These are phyloP conservation scores for Casuarius casuarius DNA, from an alignment of 2,113 vertebrate genomes.

Conservation along the genomic window DNA sequence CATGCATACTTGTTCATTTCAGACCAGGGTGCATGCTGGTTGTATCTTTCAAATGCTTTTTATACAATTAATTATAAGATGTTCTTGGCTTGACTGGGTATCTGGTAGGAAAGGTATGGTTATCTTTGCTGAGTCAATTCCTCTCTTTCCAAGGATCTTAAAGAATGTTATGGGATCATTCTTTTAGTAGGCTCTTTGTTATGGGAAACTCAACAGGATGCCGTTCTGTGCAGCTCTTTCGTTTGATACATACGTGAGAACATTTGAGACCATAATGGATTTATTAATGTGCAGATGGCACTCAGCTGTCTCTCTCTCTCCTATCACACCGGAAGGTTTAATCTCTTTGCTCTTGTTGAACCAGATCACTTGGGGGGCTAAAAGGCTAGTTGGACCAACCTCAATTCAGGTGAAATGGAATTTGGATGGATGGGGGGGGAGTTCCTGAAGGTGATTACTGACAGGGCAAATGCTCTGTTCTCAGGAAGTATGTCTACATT, in stretches of 20 bases:
- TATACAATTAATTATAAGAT: slow-evolving; percentile 17
- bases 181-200: slow-evolving; percentile 11
- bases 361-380: background rate
- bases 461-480: background rate
- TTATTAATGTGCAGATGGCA: slow-evolving; percentile 1
- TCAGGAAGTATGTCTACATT: background rate
- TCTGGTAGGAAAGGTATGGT: background rate
- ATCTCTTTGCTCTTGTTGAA: slow-evolving; percentile 14
- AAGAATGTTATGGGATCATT: background rate
- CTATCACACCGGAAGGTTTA: background rate
- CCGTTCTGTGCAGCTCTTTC: background rate
- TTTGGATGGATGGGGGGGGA: background rate
- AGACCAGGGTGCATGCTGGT: background rate
- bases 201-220: background rate
- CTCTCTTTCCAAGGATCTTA: slow-evolving; percentile 9
- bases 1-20: background rate
- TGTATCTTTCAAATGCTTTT: slow-evolving; percentile 6
- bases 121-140: slow-evolving; percentile 18
- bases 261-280: background rate
- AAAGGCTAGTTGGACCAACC: slow-evolving; percentile 26
- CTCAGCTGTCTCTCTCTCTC: slow-evolving; percentile 21
- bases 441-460: background rate
- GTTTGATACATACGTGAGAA: slow-evolving; percentile 16
- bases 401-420: slow-evolving; percentile 17
- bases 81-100: background rate